Base-by-base conservation (phyloP, 1,140 invertebrate genomes). In the Aphelenchoides avenae region DNA sequence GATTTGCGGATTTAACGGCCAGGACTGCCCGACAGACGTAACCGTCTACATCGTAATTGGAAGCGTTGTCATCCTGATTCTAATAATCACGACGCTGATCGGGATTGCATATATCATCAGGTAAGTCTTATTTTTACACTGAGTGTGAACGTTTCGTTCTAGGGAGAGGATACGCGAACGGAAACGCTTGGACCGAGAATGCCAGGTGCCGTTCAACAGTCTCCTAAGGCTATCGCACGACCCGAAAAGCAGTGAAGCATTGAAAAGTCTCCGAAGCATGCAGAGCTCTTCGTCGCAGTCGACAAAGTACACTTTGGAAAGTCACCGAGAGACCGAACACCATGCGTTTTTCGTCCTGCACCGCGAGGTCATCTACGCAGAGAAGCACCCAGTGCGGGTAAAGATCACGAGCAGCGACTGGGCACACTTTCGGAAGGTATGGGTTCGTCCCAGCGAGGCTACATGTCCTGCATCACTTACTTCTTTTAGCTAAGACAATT, bases 401-500 rank as follows among this genome's bases (percentile, higher is more conserved):
- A 63, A 5, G 36, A 22, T 51, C 42, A 64, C 20, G 22, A 65
- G 27, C 30, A 24, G 18, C 9, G 27, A 29, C 61, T 24, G 31
- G n/a, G 24, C 9, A 37, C 18, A 15, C 6, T 18, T 54, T 18
- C 15, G 24, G 18, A 7, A 20, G 18, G 18, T 43, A 57, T 7
- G 24, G 18, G 3, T 1, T 29, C 3, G 11, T 5, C 1, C 13
- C 11, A 1, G 18, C 11, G 62, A 43, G 57, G 22, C 57, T 67
- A 37, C 24, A 58, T 18, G 18, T 55, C 30, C 20, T 36, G 18
- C 9, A 30, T 4, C 22, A 27, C 29, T 36, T 27, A 6, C 20
- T 42, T 0, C 11, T 61, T 47, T 29, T 30, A 71, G 57, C 18
- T 72, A 5, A 53, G 70, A 4, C 50, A 56, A 20, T 56, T 76